Percentiles rank a stretch among this genome's conserved stretches.
These are phyloP conservation scores for Drosophila ambigua DNA, from an alignment of 1,140 invertebrate genomes.

Conservation along the genomic window DNA sequence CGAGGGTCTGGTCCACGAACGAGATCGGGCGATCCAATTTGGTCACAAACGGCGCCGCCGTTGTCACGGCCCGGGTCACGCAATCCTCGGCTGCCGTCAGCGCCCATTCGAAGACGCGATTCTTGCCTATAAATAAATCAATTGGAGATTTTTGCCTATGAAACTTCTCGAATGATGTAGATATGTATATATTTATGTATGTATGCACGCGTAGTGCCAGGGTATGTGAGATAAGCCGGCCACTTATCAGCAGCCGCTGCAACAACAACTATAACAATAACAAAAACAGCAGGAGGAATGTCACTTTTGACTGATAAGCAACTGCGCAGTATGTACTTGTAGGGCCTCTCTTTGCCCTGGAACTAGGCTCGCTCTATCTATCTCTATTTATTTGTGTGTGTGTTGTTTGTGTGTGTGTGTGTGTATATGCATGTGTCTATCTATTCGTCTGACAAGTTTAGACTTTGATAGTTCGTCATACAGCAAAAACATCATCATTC, in stretches of 20 bases:
- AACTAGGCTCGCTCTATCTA: constrained; percentile 13
- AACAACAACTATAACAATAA: background rate
- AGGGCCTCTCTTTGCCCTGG: background rate
- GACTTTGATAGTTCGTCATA: constrained; percentile 75
- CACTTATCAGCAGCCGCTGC: constrained; percentile 21
- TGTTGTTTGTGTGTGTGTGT: background rate
- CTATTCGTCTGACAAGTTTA: constrained; percentile 31
- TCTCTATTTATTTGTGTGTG: constrained; percentile 16
- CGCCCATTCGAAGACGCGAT: constrained; percentile 88
- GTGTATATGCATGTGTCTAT: constrained; percentile 1
- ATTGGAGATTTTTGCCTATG: background rate
- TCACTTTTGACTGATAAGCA: constrained; percentile 32
- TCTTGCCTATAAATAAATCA: constrained; percentile 84
- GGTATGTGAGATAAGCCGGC: background rate
- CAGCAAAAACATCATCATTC: constrained; percentile 55
- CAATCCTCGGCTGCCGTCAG: constrained; percentile 88
- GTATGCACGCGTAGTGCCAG: constrained; percentile 6
- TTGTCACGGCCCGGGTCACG: constrained; percentile 86
- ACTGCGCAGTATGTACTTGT: constrained; percentile 29
- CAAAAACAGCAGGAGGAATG: background rate
- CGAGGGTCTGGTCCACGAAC: constrained; percentile 88
- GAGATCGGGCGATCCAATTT: constrained; percentile 86
- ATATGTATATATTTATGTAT: constrained; percentile 1
- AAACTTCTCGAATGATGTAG: constrained; percentile 24
- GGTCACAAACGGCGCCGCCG: constrained; percentile 87